These are phyloP conservation scores for Trisateles emortualis DNA, from an alignment of 2,888 invertebrate species.

Conservation along the genomic window DNA sequence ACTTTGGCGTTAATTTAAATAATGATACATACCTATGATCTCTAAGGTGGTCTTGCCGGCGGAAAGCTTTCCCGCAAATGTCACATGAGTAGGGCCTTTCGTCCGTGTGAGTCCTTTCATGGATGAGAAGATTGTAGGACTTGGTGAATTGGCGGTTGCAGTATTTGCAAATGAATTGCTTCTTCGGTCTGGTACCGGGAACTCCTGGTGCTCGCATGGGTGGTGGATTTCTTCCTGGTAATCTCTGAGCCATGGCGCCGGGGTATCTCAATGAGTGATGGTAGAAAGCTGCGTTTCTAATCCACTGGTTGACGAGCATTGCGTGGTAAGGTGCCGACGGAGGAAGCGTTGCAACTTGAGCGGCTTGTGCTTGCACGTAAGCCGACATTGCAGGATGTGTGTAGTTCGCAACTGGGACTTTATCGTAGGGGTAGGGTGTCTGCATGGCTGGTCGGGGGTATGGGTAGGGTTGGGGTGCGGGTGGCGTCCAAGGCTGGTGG, in stretches of 20 bases:
- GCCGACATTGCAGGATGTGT: slow-evolving; percentile 76
- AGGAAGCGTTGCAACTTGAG: slow-evolving; percentile 78
- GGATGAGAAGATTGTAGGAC: slow-evolving; percentile 98
- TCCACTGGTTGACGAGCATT: slow-evolving; percentile 91
- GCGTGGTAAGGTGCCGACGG: slow-evolving; percentile 86
- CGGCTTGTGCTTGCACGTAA: slow-evolving; percentile 82
- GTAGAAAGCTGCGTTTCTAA: slow-evolving; percentile 90
- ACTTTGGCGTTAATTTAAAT: slow-evolving; percentile 25
- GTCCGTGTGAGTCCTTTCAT: slow-evolving; percentile 98
- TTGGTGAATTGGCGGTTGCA: slow-evolving; percentile 99
- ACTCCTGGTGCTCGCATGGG: slow-evolving; percentile 85
- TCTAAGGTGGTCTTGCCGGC: slow-evolving; percentile 97
- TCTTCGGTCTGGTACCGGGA: slow-evolving; percentile 89
- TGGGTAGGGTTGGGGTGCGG: slow-evolving; percentile 68
- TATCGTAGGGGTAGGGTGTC: slow-evolving; percentile 76
- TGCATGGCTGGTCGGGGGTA: slow-evolving; percentile 74
- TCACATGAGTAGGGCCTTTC: slow-evolving; percentile 98
- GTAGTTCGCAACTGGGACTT: slow-evolving; percentile 69
- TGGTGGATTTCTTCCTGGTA: slow-evolving; percentile 84
- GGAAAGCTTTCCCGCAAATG: slow-evolving; percentile 98
- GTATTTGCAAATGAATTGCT: slow-evolving; percentile 98
- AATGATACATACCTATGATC: slow-evolving; percentile 91
- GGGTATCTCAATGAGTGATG: slow-evolving; percentile 86
- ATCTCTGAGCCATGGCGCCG: slow-evolving; percentile 80
- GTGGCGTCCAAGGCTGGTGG: slow-evolving; percentile 74